Evolutionary conservation across 1,140 invertebrate genomes (phyloP), one percentile per base, ranked within the genome.

Genomic region (Brachionus manjavacas): DNA sequence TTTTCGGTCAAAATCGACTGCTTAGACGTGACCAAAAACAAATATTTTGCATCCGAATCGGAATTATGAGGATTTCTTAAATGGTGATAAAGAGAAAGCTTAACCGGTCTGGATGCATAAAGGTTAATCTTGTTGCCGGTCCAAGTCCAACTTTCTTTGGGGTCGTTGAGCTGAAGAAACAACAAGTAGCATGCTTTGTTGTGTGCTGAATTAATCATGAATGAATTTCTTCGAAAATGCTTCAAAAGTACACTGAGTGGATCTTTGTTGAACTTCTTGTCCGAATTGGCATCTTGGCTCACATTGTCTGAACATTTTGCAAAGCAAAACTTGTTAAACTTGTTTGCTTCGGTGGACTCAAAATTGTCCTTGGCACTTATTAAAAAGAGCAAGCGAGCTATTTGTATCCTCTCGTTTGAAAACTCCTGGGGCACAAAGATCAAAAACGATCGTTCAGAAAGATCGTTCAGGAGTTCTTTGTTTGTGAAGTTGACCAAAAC

Each of bases 361-460:
- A 52, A 80, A 20, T 25, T 39, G 79, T 41, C 39, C 28, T 81
- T 81, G 4, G 52, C 79, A 60, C 49, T 81, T 12, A 68, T 81
- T 66, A 81, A 35, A 31, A 81, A 64, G 0, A 81, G 20, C 8
- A 81, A 9, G n/a, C 79, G 20, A 14, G 52, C 39, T 64, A 81
- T 64, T 81, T 81, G 79, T 55, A 68, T 68, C 39, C 52, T 81
- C 7, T 81, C 52, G 4, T 81, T 81, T 16, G 31, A 14, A 60
- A 81, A 68, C n/a, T 81, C 79, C 14, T 28, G 52, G 3, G 79
- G 79, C 6, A 81, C 79, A 46, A 81, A 81, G 0, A 81, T 68
- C 20, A 81, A 80, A 80, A 80, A 80, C 3, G 76, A 80, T 12
- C n/a, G 8, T 52, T 49, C 43, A 11, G 11, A 9, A 14, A 52